Percentiles rank a stretch among this genome's conserved stretches.
Conservation (phyloP, 37 sponge, comb jelly and placozoan species). For the Hormiphora californensis region DNA sequence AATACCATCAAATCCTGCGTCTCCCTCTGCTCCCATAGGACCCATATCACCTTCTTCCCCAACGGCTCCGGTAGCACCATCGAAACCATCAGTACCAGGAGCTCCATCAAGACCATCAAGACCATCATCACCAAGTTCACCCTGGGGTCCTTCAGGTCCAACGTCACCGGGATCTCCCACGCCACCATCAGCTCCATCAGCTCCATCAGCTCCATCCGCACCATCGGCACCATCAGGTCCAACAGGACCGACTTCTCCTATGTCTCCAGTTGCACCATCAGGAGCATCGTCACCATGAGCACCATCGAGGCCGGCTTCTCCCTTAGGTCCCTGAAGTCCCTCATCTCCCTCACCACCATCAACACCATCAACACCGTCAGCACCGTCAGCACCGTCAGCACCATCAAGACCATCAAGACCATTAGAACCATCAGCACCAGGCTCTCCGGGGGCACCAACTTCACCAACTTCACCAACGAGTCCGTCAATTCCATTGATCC, state of each 20-base stretch:
- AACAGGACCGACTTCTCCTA: not conserved
- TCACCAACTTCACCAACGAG: not conserved
- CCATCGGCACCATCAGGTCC: not conserved
- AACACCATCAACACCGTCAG: not conserved
- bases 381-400: not conserved
- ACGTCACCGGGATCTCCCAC: constrained; percentile 8
- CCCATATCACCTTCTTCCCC: not conserved
- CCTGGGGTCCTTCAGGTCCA: constrained; percentile 9
- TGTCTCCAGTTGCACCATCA: not conserved
- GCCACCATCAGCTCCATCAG: constrained; percentile 44
- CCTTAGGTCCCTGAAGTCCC: not conserved
- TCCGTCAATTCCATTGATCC: not conserved
- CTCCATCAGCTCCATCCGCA: not conserved
- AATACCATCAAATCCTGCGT: not conserved
- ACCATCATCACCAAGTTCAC: not conserved
- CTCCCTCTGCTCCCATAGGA: not conserved
- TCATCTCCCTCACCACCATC: not conserved
- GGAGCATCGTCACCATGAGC: not conserved
- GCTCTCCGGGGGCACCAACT: not conserved
- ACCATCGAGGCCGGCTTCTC: not conserved
- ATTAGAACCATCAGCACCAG: not conserved
- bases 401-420: not conserved
- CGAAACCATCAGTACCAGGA: not conserved
- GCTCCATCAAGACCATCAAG: not conserved
- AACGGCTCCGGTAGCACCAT: constrained; percentile 19